Conservation (phyloP, 1,140 invertebrate species). For the Diuraphis noxia region DNA sequence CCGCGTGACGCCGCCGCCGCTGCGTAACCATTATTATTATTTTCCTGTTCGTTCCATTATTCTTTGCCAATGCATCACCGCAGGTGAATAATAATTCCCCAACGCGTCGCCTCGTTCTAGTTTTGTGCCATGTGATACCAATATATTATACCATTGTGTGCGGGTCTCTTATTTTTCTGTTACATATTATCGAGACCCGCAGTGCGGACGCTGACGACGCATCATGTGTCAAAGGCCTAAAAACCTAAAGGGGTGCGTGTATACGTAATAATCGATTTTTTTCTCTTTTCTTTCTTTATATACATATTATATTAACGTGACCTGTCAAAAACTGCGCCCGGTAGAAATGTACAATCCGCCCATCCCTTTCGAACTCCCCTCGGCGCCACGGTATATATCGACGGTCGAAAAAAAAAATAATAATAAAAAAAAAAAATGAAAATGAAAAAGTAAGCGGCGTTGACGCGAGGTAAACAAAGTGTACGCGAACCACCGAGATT, state of each 20-base stretch:
- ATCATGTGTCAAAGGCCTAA: conserved; percentile 38
- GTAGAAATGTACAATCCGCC: background rate
- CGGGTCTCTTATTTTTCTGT: background rate
- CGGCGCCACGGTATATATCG: too few species aligned
- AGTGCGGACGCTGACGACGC: conserved; percentile 29
- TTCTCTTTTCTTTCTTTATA: background rate
- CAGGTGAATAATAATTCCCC: conserved; percentile 18
- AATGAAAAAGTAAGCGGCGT: background rate
- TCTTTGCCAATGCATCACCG: background rate
- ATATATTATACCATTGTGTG: conserved; percentile 23
- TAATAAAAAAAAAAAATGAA: background rate
- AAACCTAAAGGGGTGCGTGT: background rate
- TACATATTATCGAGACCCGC: conserved; percentile 24
- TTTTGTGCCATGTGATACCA: conserved; percentile 16
- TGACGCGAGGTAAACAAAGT: background rate
- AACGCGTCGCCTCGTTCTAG: background rate
- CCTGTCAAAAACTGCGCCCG: background rate
- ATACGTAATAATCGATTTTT: background rate
- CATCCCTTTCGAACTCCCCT: too few species aligned
- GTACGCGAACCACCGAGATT: background rate
- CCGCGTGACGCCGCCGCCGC: background rate
- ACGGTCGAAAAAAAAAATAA: too few species aligned
- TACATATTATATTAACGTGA: background rate
- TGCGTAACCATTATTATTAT: conserved; percentile 21
- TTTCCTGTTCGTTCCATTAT: background rate